A percentile compares a stretch with the other conserved stretches of the same genome.
Evolutionary conservation across 2,113 vertebrate genomes (phyloP).

Genomic region (Scortum barcoo): DNA sequence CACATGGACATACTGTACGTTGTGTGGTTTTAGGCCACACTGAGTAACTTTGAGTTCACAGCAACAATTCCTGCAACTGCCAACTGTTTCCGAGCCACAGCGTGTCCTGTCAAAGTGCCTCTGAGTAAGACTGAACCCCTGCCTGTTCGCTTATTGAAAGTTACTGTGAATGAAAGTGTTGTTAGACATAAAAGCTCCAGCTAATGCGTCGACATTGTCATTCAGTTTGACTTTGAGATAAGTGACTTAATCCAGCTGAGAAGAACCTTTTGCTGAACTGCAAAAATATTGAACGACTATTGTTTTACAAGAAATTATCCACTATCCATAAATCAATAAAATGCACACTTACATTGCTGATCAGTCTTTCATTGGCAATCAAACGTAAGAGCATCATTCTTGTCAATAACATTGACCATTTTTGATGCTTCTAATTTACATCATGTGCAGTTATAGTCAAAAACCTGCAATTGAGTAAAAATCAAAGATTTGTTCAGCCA

Average conservation of each 20-base stretch:
- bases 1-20: conserved; percentile 21
- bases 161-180: not conserved
- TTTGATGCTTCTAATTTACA: not conserved
- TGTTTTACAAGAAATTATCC: conserved; percentile 4
- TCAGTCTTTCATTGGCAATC: not conserved
- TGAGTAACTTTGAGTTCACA: conserved; percentile 11
- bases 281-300: conserved; percentile 17
- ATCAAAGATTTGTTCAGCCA: not conserved
- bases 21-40: conserved; percentile 12
- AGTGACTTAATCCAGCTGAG: not conserved
- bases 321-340: not conserved
- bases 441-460: not conserved
- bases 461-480: not conserved
- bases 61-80: conserved; percentile 5
- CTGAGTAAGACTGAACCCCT: conserved; percentile 5
- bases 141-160: conserved; percentile 1
- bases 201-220: conserved; percentile 6
- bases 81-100: conserved; percentile 23
- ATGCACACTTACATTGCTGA: not conserved
- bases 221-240: not conserved
- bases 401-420: not conserved
- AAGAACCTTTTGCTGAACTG: conserved; percentile 1
- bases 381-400: not conserved
- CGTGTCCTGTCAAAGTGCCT: conserved; percentile 11
- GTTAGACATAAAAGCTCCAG: not conserved